Evolutionary conservation across 2,797 vertebrate species (phyloP).

Genomic region (Lepilemur septentrionalis): DNA sequence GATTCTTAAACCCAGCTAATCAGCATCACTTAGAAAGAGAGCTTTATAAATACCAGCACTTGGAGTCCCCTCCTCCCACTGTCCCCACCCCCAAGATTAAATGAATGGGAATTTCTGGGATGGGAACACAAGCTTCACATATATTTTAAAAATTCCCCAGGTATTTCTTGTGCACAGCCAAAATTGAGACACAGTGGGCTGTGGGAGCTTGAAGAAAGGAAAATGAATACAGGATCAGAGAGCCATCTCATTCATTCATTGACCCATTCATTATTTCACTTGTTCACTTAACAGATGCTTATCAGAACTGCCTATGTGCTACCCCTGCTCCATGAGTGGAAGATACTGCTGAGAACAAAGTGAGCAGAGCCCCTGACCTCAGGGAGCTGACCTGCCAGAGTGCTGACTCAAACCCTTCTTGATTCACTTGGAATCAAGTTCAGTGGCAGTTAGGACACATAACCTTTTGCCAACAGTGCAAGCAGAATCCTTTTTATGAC

Average conservation of each 20-base stretch:
- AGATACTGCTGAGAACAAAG: not conserved
- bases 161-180: not conserved
- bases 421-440: not conserved
- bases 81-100: fast-evolving
- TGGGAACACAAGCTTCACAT: no score
- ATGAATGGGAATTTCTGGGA: not conserved
- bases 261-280: no score
- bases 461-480: not conserved
- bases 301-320: not conserved
- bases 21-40: not conserved
- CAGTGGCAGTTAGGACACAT: not conserved
- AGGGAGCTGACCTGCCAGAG: not conserved
- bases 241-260: not conserved
- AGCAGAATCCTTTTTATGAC: not conserved
- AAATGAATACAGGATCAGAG: not conserved
- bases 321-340: not conserved
- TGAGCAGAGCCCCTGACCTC: not conserved
- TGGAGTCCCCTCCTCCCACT: not conserved
- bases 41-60: not conserved
- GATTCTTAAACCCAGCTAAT: not conserved
- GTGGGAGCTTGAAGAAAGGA: not conserved
- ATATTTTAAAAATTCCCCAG: not conserved
- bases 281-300: not conserved
- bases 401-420: not conserved
- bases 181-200: not conserved